Evolutionary conservation across 2,113 vertebrate species (phyloP).

Genomic region (Aythya baeri): DNA sequence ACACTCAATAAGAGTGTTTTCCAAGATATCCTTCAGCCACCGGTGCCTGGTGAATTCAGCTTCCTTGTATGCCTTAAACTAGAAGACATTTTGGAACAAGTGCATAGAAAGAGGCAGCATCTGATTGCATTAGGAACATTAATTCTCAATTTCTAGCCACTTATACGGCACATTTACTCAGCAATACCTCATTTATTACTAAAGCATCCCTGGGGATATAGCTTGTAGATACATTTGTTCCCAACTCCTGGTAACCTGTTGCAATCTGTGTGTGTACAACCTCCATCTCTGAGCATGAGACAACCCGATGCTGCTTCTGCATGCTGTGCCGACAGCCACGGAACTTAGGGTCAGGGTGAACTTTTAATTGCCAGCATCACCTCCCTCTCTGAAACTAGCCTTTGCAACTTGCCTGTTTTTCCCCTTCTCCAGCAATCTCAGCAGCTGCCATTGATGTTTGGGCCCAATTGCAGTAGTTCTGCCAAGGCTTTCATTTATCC

Average conservation of each 20-base stretch:
- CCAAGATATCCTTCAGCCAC: not conserved
- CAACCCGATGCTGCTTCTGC: not conserved
- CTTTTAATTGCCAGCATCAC: not conserved
- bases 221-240: not conserved
- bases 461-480: not conserved
- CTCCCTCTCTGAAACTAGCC: not conserved
- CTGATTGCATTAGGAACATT: not conserved
- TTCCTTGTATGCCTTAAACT: not conserved
- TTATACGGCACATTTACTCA: not conserved
- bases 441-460: not conserved
- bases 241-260: not conserved
- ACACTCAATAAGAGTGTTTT: not conserved
- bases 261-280: not conserved
- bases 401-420: not conserved
- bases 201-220: not conserved
- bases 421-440: not conserved
- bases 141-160: constrained; percentile 10
- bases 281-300: not conserved
- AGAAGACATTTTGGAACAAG: not conserved
- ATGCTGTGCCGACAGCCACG: not conserved
- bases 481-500: not conserved
- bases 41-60: not conserved
- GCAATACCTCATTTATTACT: not conserved
- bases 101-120: not conserved
- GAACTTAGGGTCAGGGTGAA: not conserved